These are phyloP conservation scores for Menidia beryllina DNA, from an alignment of 2,113 vertebrate species.

Conservation along the genomic window DNA sequence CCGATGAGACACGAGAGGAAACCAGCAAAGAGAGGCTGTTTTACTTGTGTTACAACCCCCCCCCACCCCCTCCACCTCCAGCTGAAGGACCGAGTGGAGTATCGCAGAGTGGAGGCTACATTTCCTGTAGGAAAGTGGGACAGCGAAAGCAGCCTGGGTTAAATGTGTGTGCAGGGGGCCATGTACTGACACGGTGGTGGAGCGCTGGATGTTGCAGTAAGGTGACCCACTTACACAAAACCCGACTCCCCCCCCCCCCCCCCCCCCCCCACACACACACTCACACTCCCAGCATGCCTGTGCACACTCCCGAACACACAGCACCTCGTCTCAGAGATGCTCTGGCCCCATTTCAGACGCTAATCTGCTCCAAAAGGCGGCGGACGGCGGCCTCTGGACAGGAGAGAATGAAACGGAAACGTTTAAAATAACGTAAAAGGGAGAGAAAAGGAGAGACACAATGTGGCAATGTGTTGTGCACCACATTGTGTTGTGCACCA, in stretches of 20 bases:
- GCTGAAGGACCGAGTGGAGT: conserved; percentile 16
- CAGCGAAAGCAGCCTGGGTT: conserved; percentile 32
- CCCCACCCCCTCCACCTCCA: background rate
- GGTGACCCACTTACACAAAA: conserved; percentile 81
- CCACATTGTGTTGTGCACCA: too few species aligned
- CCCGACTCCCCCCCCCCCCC: conserved; percentile 18
- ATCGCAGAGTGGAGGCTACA: conserved; percentile 27
- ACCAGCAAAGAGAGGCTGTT: conserved; percentile 9
- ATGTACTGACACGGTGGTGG: conserved; percentile 63
- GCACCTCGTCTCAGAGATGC: conserved; percentile 62
- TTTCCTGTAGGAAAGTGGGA: conserved; percentile 22
- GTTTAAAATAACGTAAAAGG: background rate
- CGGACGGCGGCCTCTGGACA: conserved; percentile 19
- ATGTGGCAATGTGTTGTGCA: too few species aligned
- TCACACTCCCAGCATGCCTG: conserved; percentile 23
- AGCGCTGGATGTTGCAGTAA: conserved; percentile 72
- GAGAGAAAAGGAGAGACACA: conserved; percentile 3
- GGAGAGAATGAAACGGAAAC: conserved; percentile 15
- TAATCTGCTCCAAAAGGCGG: conserved; percentile 63
- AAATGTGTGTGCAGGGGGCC: conserved; percentile 49
- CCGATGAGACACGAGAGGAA: conserved; percentile 30
- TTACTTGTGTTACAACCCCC: background rate
- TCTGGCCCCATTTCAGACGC: conserved; percentile 78
- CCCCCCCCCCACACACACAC: conserved; percentile 25
- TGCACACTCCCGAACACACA: conserved; percentile 48